Base-by-base conservation (phyloP, 2,113 vertebrate species). In the Heloderma charlesbogerti region DNA sequence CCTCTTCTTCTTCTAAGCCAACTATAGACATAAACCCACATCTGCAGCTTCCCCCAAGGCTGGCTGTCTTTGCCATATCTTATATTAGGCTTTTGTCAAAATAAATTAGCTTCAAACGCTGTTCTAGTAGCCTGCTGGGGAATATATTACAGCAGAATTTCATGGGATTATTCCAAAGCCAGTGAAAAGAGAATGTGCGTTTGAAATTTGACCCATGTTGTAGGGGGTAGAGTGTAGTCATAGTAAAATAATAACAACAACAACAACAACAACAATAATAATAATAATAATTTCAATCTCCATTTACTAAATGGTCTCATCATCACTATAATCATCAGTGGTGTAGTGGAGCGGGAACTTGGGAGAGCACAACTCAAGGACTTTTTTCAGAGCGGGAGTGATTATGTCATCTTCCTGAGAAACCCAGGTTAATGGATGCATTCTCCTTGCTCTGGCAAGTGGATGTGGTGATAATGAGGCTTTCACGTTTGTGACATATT, bases 41-140 rank as follows among this genome's bases (percentile, higher is more conserved):
- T 37, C 77, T 0, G 4, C 82, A n/a, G 0, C 45, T 86, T 74
- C 78, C 57, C 86, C 88, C 91, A 8, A 84, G 92, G 92, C 92
- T 84, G n/a, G 63, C 0, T 54, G 48, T 86, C 89, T 92, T 74
- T 54, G 57, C 75, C 1, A 0, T 31, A 48, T 82, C 67, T 93
- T 84, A 71, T 15, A n/a, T 67, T 89, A 94, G 90, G 45, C 82
- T 89, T 83, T 84, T 88, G 93, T 93, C 93, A 93, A 93, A 93
- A 93, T 63, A 83, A 89, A 92, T 93, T 77, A 88, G 45, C 84
- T 86, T 93, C 90, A 91, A 57, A 90, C 75, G 84, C 9, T 45
- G 25, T 66, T 45, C 81, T 78, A 43, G 45, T 18, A 72, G 84
- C 51, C 67, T 69, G 86, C 25, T n/a, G 57, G 81, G 91, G 88